These are phyloP conservation scores for Cataglyphis livida DNA, from an alignment of 2,888 invertebrate species.

Conservation along the genomic window DNA sequence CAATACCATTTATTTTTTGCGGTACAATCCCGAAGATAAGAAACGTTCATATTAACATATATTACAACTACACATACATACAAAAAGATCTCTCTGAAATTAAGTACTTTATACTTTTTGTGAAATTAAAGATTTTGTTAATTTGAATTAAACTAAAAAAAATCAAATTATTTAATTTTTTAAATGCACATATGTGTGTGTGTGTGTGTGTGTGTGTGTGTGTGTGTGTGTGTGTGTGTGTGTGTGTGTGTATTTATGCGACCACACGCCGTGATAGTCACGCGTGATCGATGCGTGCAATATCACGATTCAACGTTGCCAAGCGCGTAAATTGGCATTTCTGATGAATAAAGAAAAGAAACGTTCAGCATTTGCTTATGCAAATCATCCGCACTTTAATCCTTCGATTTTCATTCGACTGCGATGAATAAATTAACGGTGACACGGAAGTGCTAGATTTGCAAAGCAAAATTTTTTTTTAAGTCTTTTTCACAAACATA, in stretches of 20 bases:
- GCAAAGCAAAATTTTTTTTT: conserved; percentile 30
- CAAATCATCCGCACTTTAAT: conserved; percentile 11
- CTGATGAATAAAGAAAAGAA: background rate
- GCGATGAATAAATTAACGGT: conserved; percentile 4
- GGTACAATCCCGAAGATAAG: background rate
- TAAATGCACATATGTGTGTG: no score
- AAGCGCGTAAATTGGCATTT: background rate
- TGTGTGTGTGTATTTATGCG: background rate
- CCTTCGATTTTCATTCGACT: conserved; percentile 8
- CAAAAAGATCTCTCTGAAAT: no score
- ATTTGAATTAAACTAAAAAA: no score
- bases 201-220: no score
- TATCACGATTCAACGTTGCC: conserved; percentile 8
- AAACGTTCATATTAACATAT: background rate
- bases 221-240: no score
- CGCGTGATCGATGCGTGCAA: conserved; percentile 26
- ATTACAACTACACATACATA: background rate
- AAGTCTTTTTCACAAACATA: conserved; percentile 2
- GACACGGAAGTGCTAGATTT: conserved; percentile 16
- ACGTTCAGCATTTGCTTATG: no score
- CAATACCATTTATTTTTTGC: background rate
- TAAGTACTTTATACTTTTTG: no score
- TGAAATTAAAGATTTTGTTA: no score
- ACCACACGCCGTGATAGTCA: background rate
- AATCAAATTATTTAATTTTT: no score